These are phyloP conservation scores for Buathra laborator DNA, from an alignment of 2,888 invertebrate genomes.

Conservation along the genomic window DNA sequence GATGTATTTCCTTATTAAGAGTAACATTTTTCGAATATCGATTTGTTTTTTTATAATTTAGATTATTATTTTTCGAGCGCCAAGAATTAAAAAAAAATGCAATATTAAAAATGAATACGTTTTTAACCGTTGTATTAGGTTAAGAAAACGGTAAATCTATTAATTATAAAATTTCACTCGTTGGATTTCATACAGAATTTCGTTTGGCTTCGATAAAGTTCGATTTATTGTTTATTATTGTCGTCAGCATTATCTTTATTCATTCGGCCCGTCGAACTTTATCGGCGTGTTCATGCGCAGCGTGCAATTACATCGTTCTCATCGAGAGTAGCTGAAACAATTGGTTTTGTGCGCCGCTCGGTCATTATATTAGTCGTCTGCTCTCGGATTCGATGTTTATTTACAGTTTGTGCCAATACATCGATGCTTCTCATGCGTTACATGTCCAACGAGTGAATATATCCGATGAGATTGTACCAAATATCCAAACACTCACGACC, in stretches of 20 bases:
- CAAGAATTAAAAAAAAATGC: no score
- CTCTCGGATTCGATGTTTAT: slow-evolving; percentile 20
- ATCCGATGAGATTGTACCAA: neutral
- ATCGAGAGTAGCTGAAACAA: neutral
- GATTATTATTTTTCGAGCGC: no score
- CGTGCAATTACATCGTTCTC: slow-evolving; percentile 6
- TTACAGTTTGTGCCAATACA: slow-evolving; percentile 24
- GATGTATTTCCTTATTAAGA: no score
- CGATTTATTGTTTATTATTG: neutral
- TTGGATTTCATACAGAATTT: neutral
- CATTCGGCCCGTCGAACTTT: neutral
- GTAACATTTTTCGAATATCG: no score
- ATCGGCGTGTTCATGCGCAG: neutral
- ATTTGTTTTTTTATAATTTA: no score
- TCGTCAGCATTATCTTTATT: slow-evolving; percentile 4
- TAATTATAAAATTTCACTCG: neutral
- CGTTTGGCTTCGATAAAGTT: neutral
- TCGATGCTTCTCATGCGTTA: slow-evolving; percentile 20
- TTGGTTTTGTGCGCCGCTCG: neutral
- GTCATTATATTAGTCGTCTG: neutral
- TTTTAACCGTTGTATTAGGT: neutral
- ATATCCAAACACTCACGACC: neutral
- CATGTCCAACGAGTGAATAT: neutral
- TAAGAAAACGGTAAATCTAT: neutral
- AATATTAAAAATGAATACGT: no score